Evolutionary conservation across 2,113 vertebrate genomes (phyloP).

Genomic region (Muscicapa adusta): DNA sequence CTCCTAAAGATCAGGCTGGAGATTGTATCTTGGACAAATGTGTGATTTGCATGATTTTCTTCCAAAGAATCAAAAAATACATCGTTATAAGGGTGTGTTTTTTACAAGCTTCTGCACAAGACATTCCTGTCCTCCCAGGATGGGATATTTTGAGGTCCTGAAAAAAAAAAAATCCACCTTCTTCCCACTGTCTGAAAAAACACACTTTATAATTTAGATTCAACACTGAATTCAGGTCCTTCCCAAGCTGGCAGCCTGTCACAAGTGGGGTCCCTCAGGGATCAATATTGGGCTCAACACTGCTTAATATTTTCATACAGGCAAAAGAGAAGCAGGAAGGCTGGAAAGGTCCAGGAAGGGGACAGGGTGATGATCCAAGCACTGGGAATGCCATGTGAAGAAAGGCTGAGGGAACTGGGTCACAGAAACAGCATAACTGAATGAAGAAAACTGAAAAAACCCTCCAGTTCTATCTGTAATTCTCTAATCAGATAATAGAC

Average conservation of each 20-base stretch:
- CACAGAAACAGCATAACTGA: not conserved
- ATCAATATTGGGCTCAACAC: rapidly evolving
- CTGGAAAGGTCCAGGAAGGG: not conserved
- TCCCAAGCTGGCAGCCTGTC: not conserved
- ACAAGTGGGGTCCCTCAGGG: not conserved
- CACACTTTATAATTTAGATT: not conserved
- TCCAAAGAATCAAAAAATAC: not conserved
- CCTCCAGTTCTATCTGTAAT: not conserved
- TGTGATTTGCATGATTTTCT: not conserved
- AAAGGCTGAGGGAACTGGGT: not conserved
- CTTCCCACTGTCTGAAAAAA: not conserved
- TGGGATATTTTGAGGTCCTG: not conserved
- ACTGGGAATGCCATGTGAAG: not conserved
- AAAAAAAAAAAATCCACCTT: not conserved
- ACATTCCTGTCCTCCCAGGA: not conserved
- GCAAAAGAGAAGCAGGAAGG: not conserved
- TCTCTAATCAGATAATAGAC: not conserved
- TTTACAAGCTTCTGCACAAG: not conserved
- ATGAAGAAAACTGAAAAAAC: not conserved
- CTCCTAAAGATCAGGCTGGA: not conserved
- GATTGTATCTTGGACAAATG: not conserved
- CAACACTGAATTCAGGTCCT: not conserved
- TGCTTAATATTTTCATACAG: not conserved
- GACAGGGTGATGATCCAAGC: not conserved
- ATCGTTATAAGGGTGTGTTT: rapidly evolving